These are phyloP conservation scores for Laupala kohalensis DNA, from an alignment of 1,140 invertebrate genomes.

Conservation along the genomic window DNA sequence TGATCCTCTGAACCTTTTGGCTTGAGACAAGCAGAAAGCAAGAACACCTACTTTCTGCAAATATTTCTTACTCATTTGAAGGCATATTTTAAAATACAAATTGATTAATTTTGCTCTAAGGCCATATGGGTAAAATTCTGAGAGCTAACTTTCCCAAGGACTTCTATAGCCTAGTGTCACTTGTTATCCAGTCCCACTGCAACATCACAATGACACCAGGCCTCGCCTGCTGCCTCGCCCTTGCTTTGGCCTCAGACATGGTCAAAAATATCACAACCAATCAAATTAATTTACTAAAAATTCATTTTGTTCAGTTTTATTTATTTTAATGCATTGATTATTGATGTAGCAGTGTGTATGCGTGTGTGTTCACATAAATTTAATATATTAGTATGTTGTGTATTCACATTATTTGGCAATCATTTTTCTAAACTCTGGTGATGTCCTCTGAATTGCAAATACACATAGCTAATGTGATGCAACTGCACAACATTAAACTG, in stretches of 20 bases:
- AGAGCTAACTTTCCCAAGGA: not conserved
- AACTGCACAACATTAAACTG: not conserved
- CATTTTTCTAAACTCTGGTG: not conserved
- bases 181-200: conserved; percentile 6
- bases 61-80: not conserved
- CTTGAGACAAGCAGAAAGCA: not conserved
- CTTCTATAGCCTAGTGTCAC: not conserved
- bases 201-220: conserved; percentile 11
- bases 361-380: not conserved
- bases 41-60: not conserved
- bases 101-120: not conserved
- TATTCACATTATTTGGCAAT: not conserved
- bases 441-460: not conserved
- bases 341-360: not conserved
- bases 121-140: not conserved
- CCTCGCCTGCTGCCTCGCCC: conserved; percentile 7
- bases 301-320: not conserved
- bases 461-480: not conserved
- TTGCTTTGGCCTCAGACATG: not conserved
- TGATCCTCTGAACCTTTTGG: not conserved
- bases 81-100: not conserved
- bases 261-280: not conserved
- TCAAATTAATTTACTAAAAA: not conserved
- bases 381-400: not conserved
- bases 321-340: not conserved